These are phyloP conservation scores for Haemorhous mexicanus DNA, from an alignment of 2,113 vertebrate species.

Conservation along the genomic window DNA sequence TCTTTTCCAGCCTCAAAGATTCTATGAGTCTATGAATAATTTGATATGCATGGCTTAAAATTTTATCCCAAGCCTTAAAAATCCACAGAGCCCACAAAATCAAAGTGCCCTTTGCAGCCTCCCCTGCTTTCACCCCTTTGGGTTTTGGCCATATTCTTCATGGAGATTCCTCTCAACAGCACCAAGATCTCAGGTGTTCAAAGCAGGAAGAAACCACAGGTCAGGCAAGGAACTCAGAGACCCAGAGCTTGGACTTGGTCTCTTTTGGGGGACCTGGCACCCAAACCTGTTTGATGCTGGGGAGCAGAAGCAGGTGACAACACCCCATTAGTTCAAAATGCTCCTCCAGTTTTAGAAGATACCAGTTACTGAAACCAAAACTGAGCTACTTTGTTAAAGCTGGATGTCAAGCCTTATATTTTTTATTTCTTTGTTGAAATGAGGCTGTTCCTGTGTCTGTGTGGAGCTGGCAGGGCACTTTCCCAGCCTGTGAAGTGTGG, in stretches of 20 bases:
- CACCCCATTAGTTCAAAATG: background rate
- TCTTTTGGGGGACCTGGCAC: background rate
- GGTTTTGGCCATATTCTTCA: fast-evolving
- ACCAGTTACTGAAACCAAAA: background rate
- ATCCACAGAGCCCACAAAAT: background rate
- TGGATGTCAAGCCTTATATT: background rate
- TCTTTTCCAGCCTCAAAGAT: background rate
- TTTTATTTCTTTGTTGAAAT: background rate
- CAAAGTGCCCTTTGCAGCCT: background rate
- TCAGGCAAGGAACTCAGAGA: background rate
- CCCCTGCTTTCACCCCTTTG: background rate
- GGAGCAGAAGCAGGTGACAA: background rate
- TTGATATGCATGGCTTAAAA: too few relatives aligned
- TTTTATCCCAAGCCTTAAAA: background rate
- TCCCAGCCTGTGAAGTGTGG: background rate
- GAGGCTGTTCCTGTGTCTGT: background rate
- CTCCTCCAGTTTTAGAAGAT: background rate
- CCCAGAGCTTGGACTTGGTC: background rate
- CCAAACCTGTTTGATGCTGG: fast-evolving
- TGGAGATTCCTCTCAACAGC: background rate
- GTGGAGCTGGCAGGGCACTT: background rate
- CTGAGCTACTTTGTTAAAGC: background rate
- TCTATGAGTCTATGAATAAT: background rate
- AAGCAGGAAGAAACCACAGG: background rate
- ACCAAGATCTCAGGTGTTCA: background rate